Evolutionary conservation across 2,888 invertebrate genomes (phyloP).

Genomic region (Cryptocheilus praepositus): DNA sequence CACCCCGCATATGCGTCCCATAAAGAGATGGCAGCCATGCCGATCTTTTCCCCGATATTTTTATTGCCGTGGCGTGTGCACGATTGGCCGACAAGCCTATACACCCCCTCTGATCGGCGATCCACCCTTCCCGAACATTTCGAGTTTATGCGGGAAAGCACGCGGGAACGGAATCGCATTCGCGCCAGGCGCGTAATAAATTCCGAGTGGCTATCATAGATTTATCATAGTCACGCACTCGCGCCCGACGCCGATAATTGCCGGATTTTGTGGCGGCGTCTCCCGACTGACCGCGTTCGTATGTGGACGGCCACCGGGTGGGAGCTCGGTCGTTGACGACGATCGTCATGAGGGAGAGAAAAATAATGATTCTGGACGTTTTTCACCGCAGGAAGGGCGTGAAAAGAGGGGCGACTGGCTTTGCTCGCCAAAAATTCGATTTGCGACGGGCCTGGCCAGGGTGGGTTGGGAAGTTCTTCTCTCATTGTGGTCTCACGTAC

Average conservation of each 20-base stretch:
- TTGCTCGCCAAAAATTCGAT: conserved; percentile 19
- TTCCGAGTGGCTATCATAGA: conserved; percentile 59
- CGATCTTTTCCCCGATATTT: conserved; percentile 56
- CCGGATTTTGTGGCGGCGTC: conserved; percentile 52
- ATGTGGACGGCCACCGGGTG: background rate
- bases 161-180: conserved; percentile 58
- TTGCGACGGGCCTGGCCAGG: conserved; percentile 6
- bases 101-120: conserved; percentile 44
- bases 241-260: conserved; percentile 61
- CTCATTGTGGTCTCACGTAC: conserved; percentile 38
- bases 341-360: conserved; percentile 31
- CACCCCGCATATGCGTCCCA: conserved; percentile 27
- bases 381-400: conserved; percentile 33
- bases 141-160: conserved; percentile 22
- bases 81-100: conserved; percentile 54
- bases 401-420: conserved; percentile 14
- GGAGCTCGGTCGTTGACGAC: conserved; percentile 12
- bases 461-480: conserved; percentile 9
- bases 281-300: conserved; percentile 32
- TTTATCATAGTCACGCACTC: conserved; percentile 71
- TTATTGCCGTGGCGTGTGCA: conserved; percentile 55
- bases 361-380: conserved; percentile 46
- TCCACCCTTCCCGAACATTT: conserved; percentile 33
- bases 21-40: conserved; percentile 46
- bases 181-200: conserved; percentile 66